Evolutionary conservation across 2,888 invertebrate species (phyloP).

Genomic region (Drosophila paucipuncta): DNA sequence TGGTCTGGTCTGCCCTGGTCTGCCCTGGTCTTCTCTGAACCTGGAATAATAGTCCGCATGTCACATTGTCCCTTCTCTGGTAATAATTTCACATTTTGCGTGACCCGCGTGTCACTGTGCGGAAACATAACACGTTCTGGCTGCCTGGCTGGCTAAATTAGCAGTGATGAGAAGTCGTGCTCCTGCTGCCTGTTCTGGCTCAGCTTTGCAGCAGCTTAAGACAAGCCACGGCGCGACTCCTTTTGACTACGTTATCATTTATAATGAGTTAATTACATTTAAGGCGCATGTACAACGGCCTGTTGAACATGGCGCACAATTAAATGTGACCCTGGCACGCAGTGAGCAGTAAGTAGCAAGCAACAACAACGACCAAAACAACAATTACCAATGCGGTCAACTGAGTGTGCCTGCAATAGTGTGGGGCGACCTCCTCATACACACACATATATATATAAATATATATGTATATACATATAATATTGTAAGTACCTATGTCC

Average conservation of each 20-base stretch:
- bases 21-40: constrained; percentile 26
- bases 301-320: constrained; percentile 78
- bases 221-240: constrained; percentile 52
- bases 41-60: constrained; percentile 69
- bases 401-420: constrained; percentile 39
- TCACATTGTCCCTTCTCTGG: constrained; percentile 74
- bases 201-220: constrained; percentile 61
- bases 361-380: constrained; percentile 38
- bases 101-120: constrained; percentile 58
- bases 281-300: constrained; percentile 80
- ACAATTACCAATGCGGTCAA: constrained; percentile 53
- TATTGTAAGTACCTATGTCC: constrained; percentile 14
- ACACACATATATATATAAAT: not conserved
- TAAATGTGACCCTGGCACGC: constrained; percentile 76
- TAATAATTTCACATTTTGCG: constrained; percentile 75
- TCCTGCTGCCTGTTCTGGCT: constrained; percentile 17
- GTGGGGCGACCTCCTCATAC: not conserved
- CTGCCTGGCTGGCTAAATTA: constrained; percentile 58
- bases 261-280: constrained; percentile 82
- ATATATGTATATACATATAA: not conserved
- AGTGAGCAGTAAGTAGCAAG: constrained; percentile 20
- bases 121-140: constrained; percentile 63
- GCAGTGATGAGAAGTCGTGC: constrained; percentile 66
- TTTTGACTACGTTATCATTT: constrained; percentile 77
- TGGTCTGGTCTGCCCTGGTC: constrained; percentile 1